Base-by-base conservation (phyloP, 2,797 vertebrate genomes). In the Melanotaenia maccullochi region DNA sequence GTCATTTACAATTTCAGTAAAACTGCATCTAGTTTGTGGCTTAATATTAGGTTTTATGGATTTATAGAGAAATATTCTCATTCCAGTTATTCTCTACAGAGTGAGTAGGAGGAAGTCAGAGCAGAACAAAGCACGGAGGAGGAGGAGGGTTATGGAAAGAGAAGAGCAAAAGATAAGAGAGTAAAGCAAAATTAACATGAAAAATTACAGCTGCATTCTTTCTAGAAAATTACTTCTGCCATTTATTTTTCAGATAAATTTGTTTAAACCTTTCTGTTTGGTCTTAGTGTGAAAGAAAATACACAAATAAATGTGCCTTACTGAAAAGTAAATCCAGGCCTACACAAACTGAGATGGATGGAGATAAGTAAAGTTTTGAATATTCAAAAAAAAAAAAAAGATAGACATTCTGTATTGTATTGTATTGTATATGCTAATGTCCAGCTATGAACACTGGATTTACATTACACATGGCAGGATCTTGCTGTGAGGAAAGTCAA, bases 71-170 rank as follows among this genome's bases (percentile, higher is more conserved):
- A 71, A 54, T 68, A 49, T 76, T 75, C 44, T 63, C 24, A 49
- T 52, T 66, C 28, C 73, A 49, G 79, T 82, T 71, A 71, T 62
- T 52, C 67, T 59, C 18, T 47, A 9, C 66, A 68, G 60, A 68
- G 80, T 22, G 75, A 78, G 84, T 83, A 42, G 79, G 85, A 69
- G 77, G 74, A n/a, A 85, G 79, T 58, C 36, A 20, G 58, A 66
- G 75, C 36, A 68, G 76, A 69, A 40, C 42, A 59, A n/a, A 64
- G 60, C 25, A 44, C 16, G 49, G 60, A 33, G 44, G 79, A 65
- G 68, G 74, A 85, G 70, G 65, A 73, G 40, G 78, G 35, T 58
- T 69, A 64, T 56, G 75, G 60, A 74, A 51, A 73, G 78, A 73
- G 56, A 83, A 36, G 38, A 70, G 55, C 61, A 44, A 77, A 79